Conservation (phyloP, 53 echinoderm and acorn worm genomes). For the Luidia sarsii region DNA sequence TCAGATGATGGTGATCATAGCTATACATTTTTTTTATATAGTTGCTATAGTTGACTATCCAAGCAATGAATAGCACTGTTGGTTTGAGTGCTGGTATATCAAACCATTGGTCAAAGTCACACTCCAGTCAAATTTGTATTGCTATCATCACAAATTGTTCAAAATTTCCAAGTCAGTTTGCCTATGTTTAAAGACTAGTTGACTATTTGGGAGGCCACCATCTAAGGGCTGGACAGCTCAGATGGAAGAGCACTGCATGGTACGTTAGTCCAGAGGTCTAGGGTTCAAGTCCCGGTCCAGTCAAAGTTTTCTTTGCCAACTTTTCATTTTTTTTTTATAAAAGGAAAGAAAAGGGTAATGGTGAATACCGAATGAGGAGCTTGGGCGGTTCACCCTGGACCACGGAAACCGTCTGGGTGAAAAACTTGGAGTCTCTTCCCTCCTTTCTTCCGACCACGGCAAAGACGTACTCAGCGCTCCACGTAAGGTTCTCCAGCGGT, state of each 20-base stretch:
- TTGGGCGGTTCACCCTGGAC: slow-evolving; percentile 25
- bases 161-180: no score
- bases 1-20: no score
- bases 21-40: no score
- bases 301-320: no score
- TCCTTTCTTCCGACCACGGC: slow-evolving; percentile 49
- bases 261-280: no score
- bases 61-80: neutral
- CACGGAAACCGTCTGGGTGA: slow-evolving; percentile 48
- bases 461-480: slow-evolving; percentile 52
- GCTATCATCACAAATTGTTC: neutral
- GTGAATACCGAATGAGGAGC: slow-evolving; percentile 58
- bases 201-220: no score
- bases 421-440: slow-evolving; percentile 23
- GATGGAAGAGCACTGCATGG: no score
- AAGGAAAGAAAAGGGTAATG: neutral
- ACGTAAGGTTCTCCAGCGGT: slow-evolving; percentile 33
- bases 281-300: no score
- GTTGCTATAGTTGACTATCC: no score
- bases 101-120: neutral
- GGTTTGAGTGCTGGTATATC: neutral
- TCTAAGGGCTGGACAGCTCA: no score
- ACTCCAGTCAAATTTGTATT: neutral
- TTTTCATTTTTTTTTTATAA: neutral
- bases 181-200: no score